Percentiles rank a stretch among this genome's conserved stretches.
These are phyloP conservation scores for Balearica regulorum DNA, from an alignment of 2,797 vertebrate species.

Conservation along the genomic window DNA sequence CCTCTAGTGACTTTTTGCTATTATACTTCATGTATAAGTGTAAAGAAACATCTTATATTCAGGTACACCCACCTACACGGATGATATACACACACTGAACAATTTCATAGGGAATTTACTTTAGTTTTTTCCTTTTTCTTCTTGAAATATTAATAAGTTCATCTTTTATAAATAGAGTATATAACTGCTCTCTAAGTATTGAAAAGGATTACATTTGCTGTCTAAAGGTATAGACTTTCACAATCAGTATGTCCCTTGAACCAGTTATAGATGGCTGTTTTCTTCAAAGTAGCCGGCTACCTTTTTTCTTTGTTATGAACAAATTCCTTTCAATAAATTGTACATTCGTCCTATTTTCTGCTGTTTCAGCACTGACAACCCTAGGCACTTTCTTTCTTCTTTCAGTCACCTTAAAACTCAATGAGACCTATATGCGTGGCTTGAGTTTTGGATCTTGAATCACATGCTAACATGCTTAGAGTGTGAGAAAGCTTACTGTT, in stretches of 20 bases:
- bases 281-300: neutral
- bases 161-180: neutral
- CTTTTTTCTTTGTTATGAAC: neutral
- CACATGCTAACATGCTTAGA: neutral
- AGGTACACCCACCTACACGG: neutral
- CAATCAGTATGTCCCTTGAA: neutral
- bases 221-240: neutral
- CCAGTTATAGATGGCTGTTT: neutral
- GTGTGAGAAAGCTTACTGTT: neutral
- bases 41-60: neutral
- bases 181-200: neutral
- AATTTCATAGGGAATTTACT: slow-evolving; percentile 11
- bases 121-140: neutral
- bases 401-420: slow-evolving; percentile 13
- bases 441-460: slow-evolving; percentile 4
- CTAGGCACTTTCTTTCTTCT: neutral
- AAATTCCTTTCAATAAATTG: neutral
- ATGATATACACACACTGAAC: neutral
- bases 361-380: neutral
- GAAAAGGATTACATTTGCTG: neutral
- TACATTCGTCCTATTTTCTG: neutral
- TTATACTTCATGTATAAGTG: neutral
- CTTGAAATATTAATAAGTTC: slow-evolving; percentile 15
- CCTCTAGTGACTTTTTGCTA: neutral
- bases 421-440: neutral